phyloP scores from a whole-genome alignment of 2,888 invertebrate species.

The Eristalis tenax region DNA sequence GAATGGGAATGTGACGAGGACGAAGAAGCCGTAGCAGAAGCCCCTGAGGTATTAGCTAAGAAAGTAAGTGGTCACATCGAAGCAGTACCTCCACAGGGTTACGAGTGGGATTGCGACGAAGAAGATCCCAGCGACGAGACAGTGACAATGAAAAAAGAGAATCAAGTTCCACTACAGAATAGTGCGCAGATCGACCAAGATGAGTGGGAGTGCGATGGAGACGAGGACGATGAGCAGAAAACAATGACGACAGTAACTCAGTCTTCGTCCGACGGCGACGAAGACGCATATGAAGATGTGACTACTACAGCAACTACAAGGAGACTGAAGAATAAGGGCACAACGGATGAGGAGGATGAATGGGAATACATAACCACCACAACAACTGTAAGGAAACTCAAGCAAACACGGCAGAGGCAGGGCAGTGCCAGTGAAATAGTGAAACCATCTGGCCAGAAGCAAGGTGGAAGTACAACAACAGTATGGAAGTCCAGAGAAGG shows the following conservation, averaged over 20 bases:
- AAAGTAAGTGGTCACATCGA: background rate
- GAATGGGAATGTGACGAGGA: slow-evolving; percentile 5
- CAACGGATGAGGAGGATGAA: background rate
- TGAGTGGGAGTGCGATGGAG: slow-evolving; percentile 19
- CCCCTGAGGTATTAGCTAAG: background rate
- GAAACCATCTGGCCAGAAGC: background rate
- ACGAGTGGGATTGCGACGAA: slow-evolving; percentile 26
- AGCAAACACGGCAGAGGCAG: background rate
- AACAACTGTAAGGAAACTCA: background rate
- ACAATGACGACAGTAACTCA: background rate
- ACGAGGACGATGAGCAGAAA: background rate
- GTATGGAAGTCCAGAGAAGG: background rate
- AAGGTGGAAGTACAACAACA: background rate
- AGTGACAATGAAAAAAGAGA: background rate
- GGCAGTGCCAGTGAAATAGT: background rate
- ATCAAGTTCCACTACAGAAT: background rate
- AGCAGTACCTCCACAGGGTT: background rate
- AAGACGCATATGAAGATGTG: background rate
- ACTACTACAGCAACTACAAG: background rate
- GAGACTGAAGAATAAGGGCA: background rate
- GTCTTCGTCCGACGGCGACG: background rate
- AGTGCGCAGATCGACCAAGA: background rate
- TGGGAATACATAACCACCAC: background rate
- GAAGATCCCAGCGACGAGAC: background rate
- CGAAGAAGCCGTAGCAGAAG: background rate